A percentile compares a stretch with the other conserved stretches of the same genome.
Evolutionary conservation across 2,113 vertebrate genomes (phyloP).

Genomic region (Hippocampus zosterae): DNA sequence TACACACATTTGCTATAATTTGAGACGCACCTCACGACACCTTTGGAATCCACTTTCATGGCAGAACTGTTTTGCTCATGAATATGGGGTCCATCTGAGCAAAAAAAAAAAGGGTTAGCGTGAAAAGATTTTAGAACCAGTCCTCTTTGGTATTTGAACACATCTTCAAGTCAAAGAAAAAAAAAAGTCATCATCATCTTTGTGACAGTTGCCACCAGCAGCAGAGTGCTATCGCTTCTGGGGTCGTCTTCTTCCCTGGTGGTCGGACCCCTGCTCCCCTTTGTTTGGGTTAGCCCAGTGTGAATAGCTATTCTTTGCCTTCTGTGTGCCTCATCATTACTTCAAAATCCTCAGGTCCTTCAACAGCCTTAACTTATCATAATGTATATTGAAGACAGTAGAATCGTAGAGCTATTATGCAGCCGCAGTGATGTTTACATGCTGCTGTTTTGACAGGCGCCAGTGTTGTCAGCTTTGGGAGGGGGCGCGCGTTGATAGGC

Average conservation of each 20-base stretch:
- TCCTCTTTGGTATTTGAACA: slow-evolving; percentile 11
- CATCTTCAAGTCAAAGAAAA: slow-evolving; percentile 8
- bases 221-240: slow-evolving; percentile 11
- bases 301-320: slow-evolving; percentile 73
- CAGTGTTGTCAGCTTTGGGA: slow-evolving; percentile 23
- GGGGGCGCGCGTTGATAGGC: slow-evolving; percentile 35
- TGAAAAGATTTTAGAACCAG: slow-evolving; percentile 1
- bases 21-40: neutral
- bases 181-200: slow-evolving; percentile 18
- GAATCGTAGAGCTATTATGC: slow-evolving; percentile 41
- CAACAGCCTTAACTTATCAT: slow-evolving; percentile 79
- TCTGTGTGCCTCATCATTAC: slow-evolving; percentile 79
- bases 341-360: slow-evolving; percentile 80
- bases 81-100: neutral
- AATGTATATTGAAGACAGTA: slow-evolving; percentile 56
- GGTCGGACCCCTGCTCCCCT: slow-evolving; percentile 47
- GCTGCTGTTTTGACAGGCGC: slow-evolving; percentile 48
- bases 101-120: neutral
- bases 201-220: slow-evolving; percentile 9
- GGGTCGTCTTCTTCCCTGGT: slow-evolving; percentile 29
- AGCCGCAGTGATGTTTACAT: slow-evolving; percentile 55
- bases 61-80: neutral
- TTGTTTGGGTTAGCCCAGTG: slow-evolving; percentile 57
- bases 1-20: neutral
- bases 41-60: neutral